These are phyloP conservation scores for Virgularia gustaviana DNA, from an alignment of 92 coral and sea anemone species.

Conservation along the genomic window DNA sequence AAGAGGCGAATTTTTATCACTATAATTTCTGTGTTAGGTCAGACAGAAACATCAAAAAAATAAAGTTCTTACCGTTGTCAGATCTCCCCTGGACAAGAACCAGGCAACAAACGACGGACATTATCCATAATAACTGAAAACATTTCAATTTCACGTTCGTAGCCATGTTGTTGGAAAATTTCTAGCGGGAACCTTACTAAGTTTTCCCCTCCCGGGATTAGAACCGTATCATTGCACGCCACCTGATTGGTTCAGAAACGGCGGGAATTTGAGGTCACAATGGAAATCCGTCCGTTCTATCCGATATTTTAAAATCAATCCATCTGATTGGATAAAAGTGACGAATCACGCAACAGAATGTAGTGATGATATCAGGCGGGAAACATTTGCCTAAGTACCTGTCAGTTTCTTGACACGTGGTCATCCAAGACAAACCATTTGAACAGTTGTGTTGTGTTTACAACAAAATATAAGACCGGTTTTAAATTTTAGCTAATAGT, in stretches of 20 bases:
- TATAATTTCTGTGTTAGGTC: too few species aligned
- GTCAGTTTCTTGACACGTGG: too few species aligned
- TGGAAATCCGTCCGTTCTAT: neutral
- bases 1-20: too few species aligned
- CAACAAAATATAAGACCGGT: too few species aligned
- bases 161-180: conserved; percentile 27
- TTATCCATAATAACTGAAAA: conserved; percentile 7
- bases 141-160: conserved; percentile 20
- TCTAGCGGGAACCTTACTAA: neutral
- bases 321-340: neutral
- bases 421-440: too few species aligned
- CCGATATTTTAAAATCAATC: neutral
- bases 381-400: neutral
- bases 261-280: neutral
- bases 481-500: too few species aligned
- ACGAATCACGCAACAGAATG: neutral
- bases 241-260: conserved; percentile 3
- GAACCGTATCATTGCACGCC: conserved; percentile 2
- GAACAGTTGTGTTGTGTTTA: too few species aligned
- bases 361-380: neutral
- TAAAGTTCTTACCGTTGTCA: conserved; percentile 10
- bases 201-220: neutral
- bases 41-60: too few species aligned
- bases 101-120: conserved; percentile 17
- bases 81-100: conserved; percentile 24